Base-by-base conservation (phyloP, 2,113 vertebrate species). In the Dipodomys merriami region DNA sequence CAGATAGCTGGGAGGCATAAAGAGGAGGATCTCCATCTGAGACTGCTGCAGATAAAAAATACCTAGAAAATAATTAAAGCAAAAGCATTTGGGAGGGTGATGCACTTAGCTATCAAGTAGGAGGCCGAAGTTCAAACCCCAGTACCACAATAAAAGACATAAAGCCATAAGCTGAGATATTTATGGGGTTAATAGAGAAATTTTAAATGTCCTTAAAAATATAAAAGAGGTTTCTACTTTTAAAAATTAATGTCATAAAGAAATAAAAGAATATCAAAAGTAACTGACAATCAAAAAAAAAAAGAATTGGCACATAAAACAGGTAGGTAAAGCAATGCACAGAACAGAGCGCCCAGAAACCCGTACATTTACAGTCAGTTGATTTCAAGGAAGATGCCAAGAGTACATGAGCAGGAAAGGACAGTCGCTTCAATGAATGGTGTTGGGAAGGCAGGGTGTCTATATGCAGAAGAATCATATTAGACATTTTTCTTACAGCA, bases 231-330 rank as follows among this genome's bases (percentile, higher is more conserved):
- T 25, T 62, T 53, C 65, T 20, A 76, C 46, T 86, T 88, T 78
- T 81, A 19, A 79, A 82, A 73, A 57, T 77, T 72, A 77, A 86
- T 62, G 39, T 69, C 67, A 65, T 60, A 86, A 73, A 93, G 16
- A 53, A 72, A 33, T 27, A 73, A 57, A 83, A 73, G 0, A 82
- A 44, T 77, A 90, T 22, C 76, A 77, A 73, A 91, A 82, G 20
- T 71, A 74, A 69, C 82, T 35, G 9, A 23, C 46, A 68, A 81
- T 35, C 22, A 81, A 74, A 85, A 79, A 6, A 80, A 7, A 27
- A 57, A 46, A 33, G 22, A 23, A 25, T 57, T 57, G 22, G 23
- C 60, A 69, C 9, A 29, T 79, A 39, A 72, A 72, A 23, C 8
- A 81, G 76, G 76, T 25, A 69, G 6, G 15, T 30, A 30, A 74